Percentiles rank a stretch among this genome's conserved stretches.
These are phyloP conservation scores for Matsumurasca onukii DNA, from an alignment of 1,140 invertebrate species.

Conservation along the genomic window DNA sequence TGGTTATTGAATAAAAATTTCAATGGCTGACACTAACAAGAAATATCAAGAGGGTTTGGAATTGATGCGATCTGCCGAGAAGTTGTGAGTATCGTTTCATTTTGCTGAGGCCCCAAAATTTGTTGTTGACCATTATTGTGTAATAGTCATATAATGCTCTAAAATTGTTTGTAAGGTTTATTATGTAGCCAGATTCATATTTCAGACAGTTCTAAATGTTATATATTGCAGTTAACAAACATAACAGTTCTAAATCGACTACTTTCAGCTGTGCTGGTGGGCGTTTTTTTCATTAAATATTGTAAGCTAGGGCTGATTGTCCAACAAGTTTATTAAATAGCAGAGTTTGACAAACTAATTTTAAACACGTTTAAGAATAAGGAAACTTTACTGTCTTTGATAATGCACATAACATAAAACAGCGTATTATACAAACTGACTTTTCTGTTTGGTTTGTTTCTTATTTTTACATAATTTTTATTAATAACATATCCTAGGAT, in stretches of 20 bases:
- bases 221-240: not conserved
- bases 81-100: slow-evolving; percentile 48
- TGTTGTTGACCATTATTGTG: not conserved
- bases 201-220: not conserved
- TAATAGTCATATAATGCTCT: not conserved
- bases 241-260: not conserved
- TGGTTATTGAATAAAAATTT: not conserved
- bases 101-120: not conserved
- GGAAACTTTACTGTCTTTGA: too few species aligned
- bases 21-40: slow-evolving; percentile 23
- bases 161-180: not conserved
- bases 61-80: slow-evolving; percentile 54
- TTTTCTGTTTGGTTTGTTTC: too few species aligned
- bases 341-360: too few species aligned
- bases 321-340: too few species aligned
- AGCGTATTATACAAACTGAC: too few species aligned
- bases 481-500: too few species aligned
- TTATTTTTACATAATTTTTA: too few species aligned
- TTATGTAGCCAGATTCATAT: not conserved
- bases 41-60: slow-evolving; percentile 53
- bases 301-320: too few species aligned
- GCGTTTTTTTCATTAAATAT: too few species aligned
- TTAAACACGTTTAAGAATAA: too few species aligned
- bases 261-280: too few species aligned
- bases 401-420: too few species aligned